Evolutionary conservation across 2,797 vertebrate genomes (phyloP).

Genomic region (Pipistrellus pipistrellus): DNA sequence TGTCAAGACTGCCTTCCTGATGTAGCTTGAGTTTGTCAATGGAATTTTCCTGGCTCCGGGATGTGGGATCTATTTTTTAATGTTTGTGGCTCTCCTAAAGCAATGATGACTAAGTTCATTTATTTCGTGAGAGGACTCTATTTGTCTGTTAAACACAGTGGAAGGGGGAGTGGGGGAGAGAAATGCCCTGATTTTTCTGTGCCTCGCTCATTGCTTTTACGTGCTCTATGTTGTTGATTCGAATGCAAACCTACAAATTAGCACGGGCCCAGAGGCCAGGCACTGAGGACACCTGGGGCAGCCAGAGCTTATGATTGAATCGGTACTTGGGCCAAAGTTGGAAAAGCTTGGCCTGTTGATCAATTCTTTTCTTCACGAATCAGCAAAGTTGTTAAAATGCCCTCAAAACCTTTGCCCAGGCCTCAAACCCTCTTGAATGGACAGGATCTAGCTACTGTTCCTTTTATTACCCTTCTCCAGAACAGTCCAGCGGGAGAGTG

Average conservation of each 20-base stretch:
- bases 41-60: not conserved
- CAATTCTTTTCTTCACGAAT: slow-evolving; percentile 55
- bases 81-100: slow-evolving; percentile 29
- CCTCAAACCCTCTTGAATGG: slow-evolving; percentile 2
- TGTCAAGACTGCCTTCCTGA: not conserved
- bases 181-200: not conserved
- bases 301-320: not conserved
- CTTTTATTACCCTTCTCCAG: slow-evolving; percentile 8
- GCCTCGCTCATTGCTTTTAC: not conserved
- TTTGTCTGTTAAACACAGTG: not conserved
- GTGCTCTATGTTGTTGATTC: not conserved
- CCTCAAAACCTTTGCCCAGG: slow-evolving; percentile 12
- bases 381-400: slow-evolving; percentile 55
- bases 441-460: not conserved
- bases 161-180: no score
- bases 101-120: not conserved
- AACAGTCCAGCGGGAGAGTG: not conserved
- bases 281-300: not conserved
- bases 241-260: not conserved
- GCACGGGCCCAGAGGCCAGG: not conserved
- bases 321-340: not conserved
- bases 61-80: not conserved
- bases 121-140: not conserved
- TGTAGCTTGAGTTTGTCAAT: not conserved
- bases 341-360: not conserved